Conservation (phyloP, 92 coral and sea anemone genomes). For the Parazoanthus swiftii region DNA sequence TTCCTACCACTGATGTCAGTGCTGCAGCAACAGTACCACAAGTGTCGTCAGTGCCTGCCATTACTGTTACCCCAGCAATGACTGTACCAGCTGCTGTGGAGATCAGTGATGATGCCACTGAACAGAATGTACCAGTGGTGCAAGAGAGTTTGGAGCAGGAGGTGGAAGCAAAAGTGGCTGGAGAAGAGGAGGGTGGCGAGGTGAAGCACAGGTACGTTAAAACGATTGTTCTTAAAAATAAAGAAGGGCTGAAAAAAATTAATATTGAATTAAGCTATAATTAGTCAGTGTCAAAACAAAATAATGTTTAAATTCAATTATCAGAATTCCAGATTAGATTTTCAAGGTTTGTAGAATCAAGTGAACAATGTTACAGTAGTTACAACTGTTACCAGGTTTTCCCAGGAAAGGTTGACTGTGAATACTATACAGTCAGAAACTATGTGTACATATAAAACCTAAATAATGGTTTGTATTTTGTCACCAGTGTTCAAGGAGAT, state of each 20-base stretch:
- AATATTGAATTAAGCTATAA: no score
- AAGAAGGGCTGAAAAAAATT: no score
- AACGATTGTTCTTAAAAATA: no score
- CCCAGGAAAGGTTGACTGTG: no score
- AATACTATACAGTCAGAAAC: no score
- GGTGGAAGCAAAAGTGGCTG: constrained; percentile 50
- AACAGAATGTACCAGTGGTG: constrained; percentile 98
- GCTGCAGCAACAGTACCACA: constrained; percentile 41
- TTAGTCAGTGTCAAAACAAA: no score
- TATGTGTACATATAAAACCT: no score
- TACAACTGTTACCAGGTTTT: no score
- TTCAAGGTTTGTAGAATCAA: no score
- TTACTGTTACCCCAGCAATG: constrained; percentile 71
- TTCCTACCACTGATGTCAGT: constrained; percentile 52
- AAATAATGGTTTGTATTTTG: background rate
- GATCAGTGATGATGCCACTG: constrained; percentile 71
- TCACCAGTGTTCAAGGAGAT: background rate
- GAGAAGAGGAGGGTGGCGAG: constrained; percentile 56
- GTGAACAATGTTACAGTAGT: no score
- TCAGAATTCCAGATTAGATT: no score
- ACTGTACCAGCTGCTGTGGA: constrained; percentile 25
- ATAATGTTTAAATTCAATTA: no score
- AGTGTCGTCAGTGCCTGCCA: constrained; percentile 68
- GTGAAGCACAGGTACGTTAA: constrained; percentile 19
- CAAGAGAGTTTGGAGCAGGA: constrained; percentile 71